Percentiles rank a stretch among this genome's conserved stretches.
Conservation (phyloP, 2,888 invertebrate genomes). For the Idaea dimidiata region DNA sequence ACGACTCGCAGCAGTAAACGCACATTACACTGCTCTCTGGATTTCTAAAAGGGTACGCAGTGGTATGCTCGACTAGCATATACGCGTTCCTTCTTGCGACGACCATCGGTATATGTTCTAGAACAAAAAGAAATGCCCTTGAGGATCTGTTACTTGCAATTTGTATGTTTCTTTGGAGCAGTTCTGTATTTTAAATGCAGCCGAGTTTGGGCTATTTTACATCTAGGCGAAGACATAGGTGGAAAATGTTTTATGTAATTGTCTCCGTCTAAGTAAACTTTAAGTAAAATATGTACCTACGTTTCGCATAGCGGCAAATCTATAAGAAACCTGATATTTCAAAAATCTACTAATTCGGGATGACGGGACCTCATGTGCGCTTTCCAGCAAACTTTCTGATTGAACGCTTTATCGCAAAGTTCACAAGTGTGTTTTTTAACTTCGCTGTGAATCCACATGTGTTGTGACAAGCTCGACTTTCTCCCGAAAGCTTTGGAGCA, state of each 20-base stretch:
- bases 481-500: constrained; percentile 47
- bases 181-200: constrained; percentile 2
- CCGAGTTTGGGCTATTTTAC: background rate
- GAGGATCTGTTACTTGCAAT: constrained; percentile 10
- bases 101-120: constrained; percentile 58
- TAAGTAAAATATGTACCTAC: background rate
- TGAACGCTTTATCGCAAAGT: constrained; percentile 45
- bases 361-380: constrained; percentile 57
- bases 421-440: constrained; percentile 44
- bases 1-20: constrained; percentile 56
- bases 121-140: constrained; percentile 59
- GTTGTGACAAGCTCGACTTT: constrained; percentile 40
- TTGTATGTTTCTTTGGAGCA: background rate
- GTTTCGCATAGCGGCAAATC: background rate
- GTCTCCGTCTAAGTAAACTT: background rate
- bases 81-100: constrained; percentile 61
- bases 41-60: constrained; percentile 61
- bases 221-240: background rate
- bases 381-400: constrained; percentile 49
- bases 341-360: constrained; percentile 43
- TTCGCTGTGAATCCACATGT: constrained; percentile 50
- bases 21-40: constrained; percentile 56
- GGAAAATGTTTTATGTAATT: background rate
- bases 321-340: constrained; percentile 7
- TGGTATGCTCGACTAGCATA: constrained; percentile 55